Evolutionary conservation across 2,888 invertebrate genomes (phyloP).

Genomic region (Reticulitermes lucifugus): DNA sequence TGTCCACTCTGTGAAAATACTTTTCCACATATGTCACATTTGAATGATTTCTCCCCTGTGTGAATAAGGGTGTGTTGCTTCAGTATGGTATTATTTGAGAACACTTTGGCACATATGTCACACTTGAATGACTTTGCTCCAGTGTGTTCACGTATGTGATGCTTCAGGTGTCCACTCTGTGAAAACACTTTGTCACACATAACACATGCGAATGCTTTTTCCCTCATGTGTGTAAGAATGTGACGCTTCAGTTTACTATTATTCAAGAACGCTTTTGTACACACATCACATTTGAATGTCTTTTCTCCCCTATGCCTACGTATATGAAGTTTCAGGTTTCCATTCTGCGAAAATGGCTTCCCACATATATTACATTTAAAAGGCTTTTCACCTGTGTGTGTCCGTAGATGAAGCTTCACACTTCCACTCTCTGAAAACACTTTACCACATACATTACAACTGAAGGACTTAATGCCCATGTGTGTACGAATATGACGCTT

Average conservation of each 20-base stretch:
- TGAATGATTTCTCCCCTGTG: background rate
- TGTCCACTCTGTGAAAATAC: too few species aligned
- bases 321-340: background rate
- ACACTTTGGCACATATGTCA: background rate
- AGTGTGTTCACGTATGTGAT: background rate
- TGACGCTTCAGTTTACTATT: background rate
- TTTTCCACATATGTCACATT: background rate
- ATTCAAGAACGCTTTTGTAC: background rate
- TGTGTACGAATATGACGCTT: background rate
- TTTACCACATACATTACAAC: conserved; percentile 6
- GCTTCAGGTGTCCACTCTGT: background rate
- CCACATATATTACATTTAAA: conserved; percentile 11
- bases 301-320: background rate
- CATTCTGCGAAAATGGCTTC: background rate
- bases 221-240: background rate
- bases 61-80: background rate
- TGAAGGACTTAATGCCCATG: background rate
- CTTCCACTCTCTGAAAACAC: background rate
- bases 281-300: background rate
- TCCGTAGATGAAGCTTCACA: background rate
- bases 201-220: background rate
- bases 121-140: background rate
- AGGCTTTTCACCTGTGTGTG: background rate
- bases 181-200: background rate
- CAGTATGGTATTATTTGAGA: background rate